Conservation (phyloP, 1,140 invertebrate genomes). For the Bombyx mandarina region DNA sequence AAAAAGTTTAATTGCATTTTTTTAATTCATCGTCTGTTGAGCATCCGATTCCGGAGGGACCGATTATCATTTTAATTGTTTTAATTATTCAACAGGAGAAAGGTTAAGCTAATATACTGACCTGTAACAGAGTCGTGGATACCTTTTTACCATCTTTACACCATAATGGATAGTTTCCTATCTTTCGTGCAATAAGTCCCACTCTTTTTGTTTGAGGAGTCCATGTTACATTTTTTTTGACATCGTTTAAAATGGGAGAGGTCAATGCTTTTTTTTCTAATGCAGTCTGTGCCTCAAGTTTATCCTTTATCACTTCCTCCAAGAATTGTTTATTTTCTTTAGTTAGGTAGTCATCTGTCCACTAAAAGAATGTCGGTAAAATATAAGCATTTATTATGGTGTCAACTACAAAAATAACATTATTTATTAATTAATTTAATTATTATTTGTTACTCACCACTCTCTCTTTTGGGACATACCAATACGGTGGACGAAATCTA, state of each 20-base stretch:
- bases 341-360: conserved; percentile 80
- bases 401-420: conserved; percentile 6
- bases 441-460: conserved; percentile 32
- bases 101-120: conserved; percentile 32
- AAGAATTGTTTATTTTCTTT: conserved; percentile 87
- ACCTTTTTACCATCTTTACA: conserved; percentile 86
- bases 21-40: too few relatives aligned
- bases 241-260: conserved; percentile 54
- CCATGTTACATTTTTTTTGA: conserved; percentile 76
- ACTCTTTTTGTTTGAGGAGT: conserved; percentile 75
- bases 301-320: conserved; percentile 81
- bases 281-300: conserved; percentile 60
- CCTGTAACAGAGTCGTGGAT: conserved; percentile 87
- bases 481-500: conserved; percentile 52
- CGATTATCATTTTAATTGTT: too few relatives aligned
- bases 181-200: conserved; percentile 93
- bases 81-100: too few relatives aligned
- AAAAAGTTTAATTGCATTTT: too few relatives aligned
- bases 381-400: conserved; percentile 4
- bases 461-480: conserved; percentile 49
- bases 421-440: background rate
- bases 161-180: conserved; percentile 95
- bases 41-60: too few relatives aligned
- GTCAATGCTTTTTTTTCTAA: conserved; percentile 23
- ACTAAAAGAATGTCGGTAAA: conserved; percentile 59